Base-by-base conservation (phyloP, 2,113 vertebrate species). In the Seriola rivoliana region DNA sequence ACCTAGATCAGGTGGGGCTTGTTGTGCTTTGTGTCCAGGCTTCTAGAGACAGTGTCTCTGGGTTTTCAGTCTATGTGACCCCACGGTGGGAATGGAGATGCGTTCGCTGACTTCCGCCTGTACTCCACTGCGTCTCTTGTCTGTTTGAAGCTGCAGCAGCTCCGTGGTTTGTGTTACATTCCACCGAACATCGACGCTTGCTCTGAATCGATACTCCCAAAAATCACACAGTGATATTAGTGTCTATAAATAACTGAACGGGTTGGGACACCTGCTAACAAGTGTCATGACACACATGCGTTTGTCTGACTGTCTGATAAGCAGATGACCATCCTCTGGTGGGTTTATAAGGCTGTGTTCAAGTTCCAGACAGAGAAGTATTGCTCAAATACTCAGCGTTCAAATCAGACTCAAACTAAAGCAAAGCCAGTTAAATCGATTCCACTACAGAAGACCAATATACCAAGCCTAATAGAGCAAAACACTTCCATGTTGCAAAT, bases 11-110 rank as follows among this genome's bases (percentile, higher is more conserved):
- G 85, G 55, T 73, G 86, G 82, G 70, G 64, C 72, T 80, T 70
- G 82, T 82, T 91, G 86, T 89, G 89, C 90, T 91, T 89, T 85
- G 78, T 86, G 85, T 90, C 91, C 91, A 92, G 83, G 85, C 90
- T 85, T 87, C 60, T 70, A 71, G 60, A 76, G 65, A 86, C 66
- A 74, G 34, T 54, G 72, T 89, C 85, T 77, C 82, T 72, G 59
- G 65, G 70, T 71, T 71, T 78, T 78, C 88, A 81, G 78, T 78
- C 74, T 74, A 17, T 48, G 23, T 65, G 57, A 73, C 75, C 77
- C 48, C 85, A 76, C 81, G 66, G 65, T 50, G 38, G 78, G 40
- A 60, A 54, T 70, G 65, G 38, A 74, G 83, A 40, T 72, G 77
- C 50, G 23, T 82, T 86, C 81, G 83, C 84, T 80, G 78, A 76